Base-by-base conservation (phyloP, 2,888 invertebrate species). In the Tyria jacobaeae region DNA sequence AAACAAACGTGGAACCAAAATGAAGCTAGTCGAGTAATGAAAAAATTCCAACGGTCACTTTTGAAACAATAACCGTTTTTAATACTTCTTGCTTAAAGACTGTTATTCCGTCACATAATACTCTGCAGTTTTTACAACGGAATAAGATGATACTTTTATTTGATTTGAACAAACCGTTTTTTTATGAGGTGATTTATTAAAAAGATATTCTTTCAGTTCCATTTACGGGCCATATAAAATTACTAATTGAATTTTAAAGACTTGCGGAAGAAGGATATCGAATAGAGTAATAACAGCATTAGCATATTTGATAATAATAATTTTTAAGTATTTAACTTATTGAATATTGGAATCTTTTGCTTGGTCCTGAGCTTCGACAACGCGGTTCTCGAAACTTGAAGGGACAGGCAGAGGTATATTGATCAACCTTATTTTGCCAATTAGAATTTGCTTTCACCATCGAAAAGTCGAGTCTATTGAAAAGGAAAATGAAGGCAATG, bases 1-100 rank as follows among this genome's bases (percentile, higher is more conserved):
- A 85, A 84, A 83, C 81, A 87, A 87, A 88, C 82, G 80, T 76
- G 80, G 70, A 73, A 80, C 83, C 80, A 73, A 85, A 88, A 85
- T 81, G 84, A 79, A 84, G 70, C 78, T 68, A 71, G 72, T 71
- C 76, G 66, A 80, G 84, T 84, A 88, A 88, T 86, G 85, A 87
- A 86, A 88, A 82, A 74, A 83, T 81, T 84, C 76, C 73, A 70
- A 62, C 62, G 37, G 57, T 35, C 59, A 68, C 62, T 67, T 68
- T 65, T 62, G 70, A 74, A 71, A 80, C 73, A 76, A 76, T 78
- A 63, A 71, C 60, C 64, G 73, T 73, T 81, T 79, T 70, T 57
- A 60, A 60, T 51, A n/a, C 35, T 35, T 62, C 50, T 44, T 62
- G 10, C 41, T 71, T 76, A 79, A 62, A 70, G 79, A 55, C 66